phyloP scores from a whole-genome alignment of 1,140 invertebrate species.

The Ceratina japonica region DNA sequence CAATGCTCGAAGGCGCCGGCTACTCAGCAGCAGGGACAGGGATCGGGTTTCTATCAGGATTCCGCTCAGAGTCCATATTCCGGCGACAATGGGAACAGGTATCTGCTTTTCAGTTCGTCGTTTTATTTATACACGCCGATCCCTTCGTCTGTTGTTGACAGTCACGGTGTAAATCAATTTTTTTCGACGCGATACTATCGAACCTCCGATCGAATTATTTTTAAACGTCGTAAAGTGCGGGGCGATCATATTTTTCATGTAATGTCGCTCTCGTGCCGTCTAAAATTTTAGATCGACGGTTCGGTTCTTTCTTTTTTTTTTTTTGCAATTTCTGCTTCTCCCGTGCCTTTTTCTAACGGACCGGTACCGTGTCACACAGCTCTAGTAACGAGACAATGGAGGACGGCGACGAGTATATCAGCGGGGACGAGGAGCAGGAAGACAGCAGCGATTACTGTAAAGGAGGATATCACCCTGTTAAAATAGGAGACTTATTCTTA shows the following conservation, averaged over 20 bases:
- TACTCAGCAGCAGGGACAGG: slow-evolving; percentile 64
- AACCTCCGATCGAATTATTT: neutral
- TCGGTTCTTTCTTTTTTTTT: neutral
- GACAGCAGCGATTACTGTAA: slow-evolving; percentile 96
- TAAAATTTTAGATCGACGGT: neutral
- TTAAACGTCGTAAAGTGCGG: neutral
- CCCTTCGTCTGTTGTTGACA: neutral
- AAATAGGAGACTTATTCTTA: slow-evolving; percentile 96
- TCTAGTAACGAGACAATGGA: slow-evolving; percentile 91
- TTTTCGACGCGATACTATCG: too few relatives aligned
- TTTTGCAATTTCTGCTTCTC: neutral
- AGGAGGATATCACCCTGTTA: slow-evolving; percentile 98
- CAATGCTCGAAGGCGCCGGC: slow-evolving; percentile 79
- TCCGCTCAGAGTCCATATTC: slow-evolving; percentile 59
- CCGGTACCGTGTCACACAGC: slow-evolving; percentile 86
- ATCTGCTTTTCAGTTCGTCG: slow-evolving; percentile 20
- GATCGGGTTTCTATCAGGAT: slow-evolving; percentile 47
- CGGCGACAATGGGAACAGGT: slow-evolving; percentile 71
- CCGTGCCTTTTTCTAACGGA: slow-evolving; percentile 65
- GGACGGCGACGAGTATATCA: slow-evolving; percentile 87
- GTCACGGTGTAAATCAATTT: neutral
- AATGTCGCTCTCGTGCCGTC: too few relatives aligned
- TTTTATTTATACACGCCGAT: neutral
- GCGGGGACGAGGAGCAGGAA: slow-evolving; percentile 97
- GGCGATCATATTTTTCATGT: neutral